Percentiles rank a stretch among this genome's conserved stretches.
Conservation (phyloP, 2,113 vertebrate genomes). For the rat (Rattus norvegicus) region GRCr8 NC_086020.1:52397501-52398000, state of each 20-base stretch:
- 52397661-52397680: neutral
- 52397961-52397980: neutral
- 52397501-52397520: neutral
- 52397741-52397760: neutral
- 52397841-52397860: neutral
- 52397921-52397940: neutral
- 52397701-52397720: neutral
- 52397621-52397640: neutral
- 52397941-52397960: neutral
- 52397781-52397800: neutral
- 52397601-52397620: neutral
- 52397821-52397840: neutral
- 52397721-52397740: neutral
- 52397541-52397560: neutral
- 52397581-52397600: neutral
- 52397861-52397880: neutral
- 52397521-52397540: neutral
- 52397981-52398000: neutral
- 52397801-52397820: neutral
- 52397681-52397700: neutral
- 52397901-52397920: neutral
- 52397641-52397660: neutral
- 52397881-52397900: neutral
- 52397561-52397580: neutral
- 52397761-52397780: neutral